Evolutionary conservation across 2,888 invertebrate genomes (phyloP), one percentile per base, ranked within the genome.

Genomic region (Conops quadrifasciatus): DNA sequence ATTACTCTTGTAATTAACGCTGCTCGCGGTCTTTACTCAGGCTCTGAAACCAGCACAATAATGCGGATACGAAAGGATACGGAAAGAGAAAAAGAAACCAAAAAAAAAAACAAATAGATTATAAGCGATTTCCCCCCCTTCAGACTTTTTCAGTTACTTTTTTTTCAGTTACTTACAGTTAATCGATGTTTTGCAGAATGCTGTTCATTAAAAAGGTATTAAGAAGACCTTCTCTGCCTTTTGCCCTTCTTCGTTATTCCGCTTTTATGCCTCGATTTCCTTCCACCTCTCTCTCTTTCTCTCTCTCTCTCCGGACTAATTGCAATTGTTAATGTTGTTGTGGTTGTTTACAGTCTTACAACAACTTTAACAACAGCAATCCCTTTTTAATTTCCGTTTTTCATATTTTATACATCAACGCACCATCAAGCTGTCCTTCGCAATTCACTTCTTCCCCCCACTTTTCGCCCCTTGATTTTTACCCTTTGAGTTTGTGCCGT

Each of bases 201-300:
- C 16, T 43, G 66, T 66, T 66, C 59, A 67, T 59, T 59, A 30
- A 67, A 66, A 60, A 67, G n/a, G 24, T 49, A 67, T 49, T 67
- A 47, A 59, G 28, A 19, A n/a, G 45, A 13, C 11, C 13, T 43
- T 43, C 49, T 49, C 19, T 4, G 5, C 36, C 49, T 5, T 3
- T 5, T 3, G 26, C 26, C 43, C 45, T 19, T n/a, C 43, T 63
- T 13, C 19, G 24, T 9, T 36, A 7, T 36, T 9, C 4, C 36
- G 36, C 36, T 36, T 36, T 21, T 66, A 36, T 28, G 26, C 49
- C 5, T 21, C n/a, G 13, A 49, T 26, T 21, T 53, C 28, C 5
- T 53, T 53, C 9, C n/a, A 28, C n/a, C 26, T 19, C 15, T 28
- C 30, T 19, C 21, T 13, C 5, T n/a, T 21, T 26, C 19, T 45